Conservation (phyloP, 2,113 vertebrate species). For the Pelobates fuscus region DNA sequence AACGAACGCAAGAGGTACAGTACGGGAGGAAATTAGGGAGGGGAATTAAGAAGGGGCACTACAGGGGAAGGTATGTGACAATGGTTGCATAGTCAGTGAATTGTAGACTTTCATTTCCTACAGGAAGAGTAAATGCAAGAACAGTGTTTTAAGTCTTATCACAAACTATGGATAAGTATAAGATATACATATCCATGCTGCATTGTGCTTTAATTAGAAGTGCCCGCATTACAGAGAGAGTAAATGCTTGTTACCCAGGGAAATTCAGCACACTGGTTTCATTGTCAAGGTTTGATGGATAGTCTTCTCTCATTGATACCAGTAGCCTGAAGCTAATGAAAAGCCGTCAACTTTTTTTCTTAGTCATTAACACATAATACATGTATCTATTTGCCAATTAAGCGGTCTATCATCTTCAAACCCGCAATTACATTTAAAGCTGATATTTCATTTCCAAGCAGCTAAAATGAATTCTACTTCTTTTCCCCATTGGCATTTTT, state of each 20-base stretch:
- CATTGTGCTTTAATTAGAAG: too few relatives aligned
- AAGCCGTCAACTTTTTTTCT: conserved; percentile 34
- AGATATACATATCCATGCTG: too few relatives aligned
- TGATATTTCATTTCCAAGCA: conserved; percentile 42
- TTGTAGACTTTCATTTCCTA: too few relatives aligned
- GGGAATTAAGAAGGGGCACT: too few relatives aligned
- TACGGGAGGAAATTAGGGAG: too few relatives aligned
- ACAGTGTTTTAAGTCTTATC: too few relatives aligned
- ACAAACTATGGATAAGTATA: too few relatives aligned
- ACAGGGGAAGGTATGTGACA: too few relatives aligned
- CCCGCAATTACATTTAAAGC: conserved; percentile 43
- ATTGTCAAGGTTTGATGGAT: conserved; percentile 47
- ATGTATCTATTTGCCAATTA: conserved; percentile 48
- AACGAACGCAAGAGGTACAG: too few relatives aligned
- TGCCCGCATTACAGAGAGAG: too few relatives aligned
- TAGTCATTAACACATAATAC: conserved; percentile 46
- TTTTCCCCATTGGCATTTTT: conserved; percentile 36
- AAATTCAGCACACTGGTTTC: conserved; percentile 32
- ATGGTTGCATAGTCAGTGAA: too few relatives aligned
- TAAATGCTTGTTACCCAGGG: conserved; percentile 10
- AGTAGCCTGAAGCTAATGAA: conserved; percentile 43
- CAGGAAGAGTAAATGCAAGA: too few relatives aligned
- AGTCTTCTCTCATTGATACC: conserved; percentile 34
- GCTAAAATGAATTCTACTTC: conserved; percentile 31
- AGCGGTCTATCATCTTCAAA: conserved; percentile 37